A percentile compares a stretch with the other conserved stretches of the same genome.
These are phyloP conservation scores for Drosophila pseudotakahashii DNA, from an alignment of 2,888 invertebrate genomes.

Conservation along the genomic window DNA sequence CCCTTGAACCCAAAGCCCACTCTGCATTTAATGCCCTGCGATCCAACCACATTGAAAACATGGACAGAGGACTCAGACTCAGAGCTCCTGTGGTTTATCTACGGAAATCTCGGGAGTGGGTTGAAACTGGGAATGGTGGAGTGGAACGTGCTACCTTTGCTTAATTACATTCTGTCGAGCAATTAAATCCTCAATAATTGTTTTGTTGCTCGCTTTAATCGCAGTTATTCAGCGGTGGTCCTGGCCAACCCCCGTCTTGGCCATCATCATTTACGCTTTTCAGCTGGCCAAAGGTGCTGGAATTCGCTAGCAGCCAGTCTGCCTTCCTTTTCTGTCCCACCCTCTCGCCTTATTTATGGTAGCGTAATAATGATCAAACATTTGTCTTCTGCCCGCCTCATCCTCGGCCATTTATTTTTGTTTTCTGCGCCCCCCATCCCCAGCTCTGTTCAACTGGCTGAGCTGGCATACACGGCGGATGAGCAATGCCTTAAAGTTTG, in stretches of 20 bases:
- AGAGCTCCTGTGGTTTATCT: slow-evolving; percentile 61
- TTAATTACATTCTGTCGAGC: slow-evolving; percentile 77
- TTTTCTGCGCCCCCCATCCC: slow-evolving; percentile 31
- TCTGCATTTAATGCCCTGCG: slow-evolving; percentile 66
- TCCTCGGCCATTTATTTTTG: slow-evolving; percentile 5
- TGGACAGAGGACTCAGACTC: not conserved
- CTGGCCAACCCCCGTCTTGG: slow-evolving; percentile 4
- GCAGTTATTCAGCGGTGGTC: slow-evolving; percentile 70
- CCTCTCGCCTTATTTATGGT: slow-evolving; percentile 69
- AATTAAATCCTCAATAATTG: slow-evolving; percentile 79
- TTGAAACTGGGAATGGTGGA: not conserved
- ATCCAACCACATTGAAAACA: too few species aligned
- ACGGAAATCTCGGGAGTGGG: slow-evolving; percentile 18
- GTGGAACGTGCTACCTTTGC: slow-evolving; percentile 60
- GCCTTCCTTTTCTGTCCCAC: slow-evolving; percentile 34
- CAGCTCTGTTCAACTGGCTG: slow-evolving; percentile 20
- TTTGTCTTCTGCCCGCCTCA: slow-evolving; percentile 65
- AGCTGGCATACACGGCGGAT: slow-evolving; percentile 44
- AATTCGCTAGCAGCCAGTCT: slow-evolving; percentile 32
- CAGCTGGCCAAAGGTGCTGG: slow-evolving; percentile 59
- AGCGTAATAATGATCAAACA: slow-evolving; percentile 75
- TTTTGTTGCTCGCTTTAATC: slow-evolving; percentile 75
- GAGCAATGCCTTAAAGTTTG: slow-evolving; percentile 68
- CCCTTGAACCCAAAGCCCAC: slow-evolving; percentile 43
- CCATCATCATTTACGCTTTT: slow-evolving; percentile 33